Evolutionary conservation across 2,797 vertebrate species (phyloP).

Genomic region (Siniperca undulata): DNA sequence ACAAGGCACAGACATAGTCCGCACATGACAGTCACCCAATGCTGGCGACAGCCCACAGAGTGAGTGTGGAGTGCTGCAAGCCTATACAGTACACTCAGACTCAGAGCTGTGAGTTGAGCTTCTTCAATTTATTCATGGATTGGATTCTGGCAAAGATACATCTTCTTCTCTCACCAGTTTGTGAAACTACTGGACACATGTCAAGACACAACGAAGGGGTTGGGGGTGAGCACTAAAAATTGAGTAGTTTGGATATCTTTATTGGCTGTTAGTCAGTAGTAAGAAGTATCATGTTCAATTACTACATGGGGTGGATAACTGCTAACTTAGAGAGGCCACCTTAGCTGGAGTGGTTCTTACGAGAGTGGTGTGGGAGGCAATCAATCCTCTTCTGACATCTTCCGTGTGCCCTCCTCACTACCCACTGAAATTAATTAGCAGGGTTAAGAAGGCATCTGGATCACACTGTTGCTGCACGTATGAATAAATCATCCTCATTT

Average conservation of each 20-base stretch:
- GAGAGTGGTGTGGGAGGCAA: slow-evolving; percentile 48
- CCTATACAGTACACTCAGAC: background rate
- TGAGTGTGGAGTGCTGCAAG: background rate
- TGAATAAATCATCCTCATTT: slow-evolving; percentile 77
- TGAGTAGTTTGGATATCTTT: background rate
- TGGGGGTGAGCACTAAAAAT: background rate
- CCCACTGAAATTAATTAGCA: slow-evolving; percentile 77
- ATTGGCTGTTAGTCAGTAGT: background rate
- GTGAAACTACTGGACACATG: background rate
- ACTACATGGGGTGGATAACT: slow-evolving; percentile 28
- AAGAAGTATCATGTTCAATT: slow-evolving; percentile 7
- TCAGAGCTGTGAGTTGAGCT: background rate
- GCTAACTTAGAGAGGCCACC: slow-evolving; percentile 3
- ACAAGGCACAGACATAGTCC: background rate
- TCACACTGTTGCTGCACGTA: slow-evolving; percentile 57
- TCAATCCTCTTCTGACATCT: slow-evolving; percentile 60
- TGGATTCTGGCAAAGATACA: background rate
- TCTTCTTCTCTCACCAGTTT: background rate
- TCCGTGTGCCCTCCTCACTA: slow-evolving; percentile 46
- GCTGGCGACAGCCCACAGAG: background rate
- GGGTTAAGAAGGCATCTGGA: slow-evolving; percentile 71
- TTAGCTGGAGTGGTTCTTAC: slow-evolving; percentile 5
- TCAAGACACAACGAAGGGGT: background rate
- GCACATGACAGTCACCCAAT: background rate
- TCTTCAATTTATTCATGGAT: background rate